Conservation (phyloP, 1,140 invertebrate species). For the Zaprionus ghesquierei region DNA sequence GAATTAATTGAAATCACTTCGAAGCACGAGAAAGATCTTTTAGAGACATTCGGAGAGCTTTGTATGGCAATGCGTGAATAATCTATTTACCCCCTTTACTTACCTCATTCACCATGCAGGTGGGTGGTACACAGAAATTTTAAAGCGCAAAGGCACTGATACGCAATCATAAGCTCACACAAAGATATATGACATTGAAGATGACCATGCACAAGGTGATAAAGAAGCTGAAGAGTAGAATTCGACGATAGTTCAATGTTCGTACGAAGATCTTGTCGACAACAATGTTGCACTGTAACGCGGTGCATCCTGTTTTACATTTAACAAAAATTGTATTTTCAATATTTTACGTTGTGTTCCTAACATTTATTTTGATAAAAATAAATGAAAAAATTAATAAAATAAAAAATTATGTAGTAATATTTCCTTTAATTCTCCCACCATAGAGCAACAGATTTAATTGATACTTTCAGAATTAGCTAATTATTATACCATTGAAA, state of each 20-base stretch:
- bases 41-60: background rate
- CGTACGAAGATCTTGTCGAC: constrained; percentile 75
- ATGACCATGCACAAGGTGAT: constrained; percentile 71
- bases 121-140: constrained; percentile 77
- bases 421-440: background rate
- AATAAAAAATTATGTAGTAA: background rate
- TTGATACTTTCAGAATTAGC: background rate
- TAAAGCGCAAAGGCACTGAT: constrained; percentile 75
- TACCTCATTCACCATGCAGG: constrained; percentile 76
- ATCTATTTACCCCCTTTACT: no score
- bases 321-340: no score
- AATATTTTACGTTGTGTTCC: no score
- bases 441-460: background rate
- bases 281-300: constrained; percentile 71
- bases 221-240: constrained; percentile 58
- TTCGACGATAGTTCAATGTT: constrained; percentile 69
- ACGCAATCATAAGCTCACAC: constrained; percentile 71
- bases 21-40: background rate
- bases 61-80: background rate
- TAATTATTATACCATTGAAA: no score
- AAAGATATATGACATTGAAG: constrained; percentile 74
- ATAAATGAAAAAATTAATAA: no score
- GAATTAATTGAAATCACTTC: background rate
- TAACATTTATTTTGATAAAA: no score
- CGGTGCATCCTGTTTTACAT: constrained; percentile 69